These are phyloP conservation scores for Alosa sapidissima DNA, from an alignment of 2,797 vertebrate species.

Conservation along the genomic window DNA sequence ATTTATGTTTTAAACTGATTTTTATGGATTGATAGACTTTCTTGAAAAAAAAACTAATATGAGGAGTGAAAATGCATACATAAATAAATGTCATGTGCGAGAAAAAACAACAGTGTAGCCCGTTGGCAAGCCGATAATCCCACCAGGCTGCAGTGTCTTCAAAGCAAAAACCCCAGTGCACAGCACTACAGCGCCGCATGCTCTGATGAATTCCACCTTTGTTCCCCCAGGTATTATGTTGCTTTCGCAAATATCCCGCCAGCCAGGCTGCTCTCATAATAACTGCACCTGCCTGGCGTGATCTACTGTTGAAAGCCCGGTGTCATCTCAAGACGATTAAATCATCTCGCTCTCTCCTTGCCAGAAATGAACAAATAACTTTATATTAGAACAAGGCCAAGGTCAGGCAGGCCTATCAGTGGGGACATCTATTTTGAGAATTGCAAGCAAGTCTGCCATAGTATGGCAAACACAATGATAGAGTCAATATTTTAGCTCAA, in stretches of 20 bases:
- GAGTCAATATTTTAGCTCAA: background rate
- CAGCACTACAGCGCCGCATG: background rate
- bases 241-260: slow-evolving; percentile 7
- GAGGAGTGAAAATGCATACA: background rate
- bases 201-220: slow-evolving; percentile 39
- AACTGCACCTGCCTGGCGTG: slow-evolving; percentile 3
- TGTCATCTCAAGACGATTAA: slow-evolving; percentile 31
- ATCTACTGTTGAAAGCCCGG: slow-evolving; percentile 27
- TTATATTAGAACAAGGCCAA: slow-evolving; percentile 31
- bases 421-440: slow-evolving; percentile 30
- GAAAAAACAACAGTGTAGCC: background rate
- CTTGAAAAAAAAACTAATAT: background rate
- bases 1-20: background rate
- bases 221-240: slow-evolving; percentile 28
- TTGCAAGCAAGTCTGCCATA: slow-evolving; percentile 12
- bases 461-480: slow-evolving; percentile 17
- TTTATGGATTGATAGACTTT: background rate
- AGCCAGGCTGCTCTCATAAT: background rate
- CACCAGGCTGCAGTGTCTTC: background rate
- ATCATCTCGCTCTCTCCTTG: background rate
- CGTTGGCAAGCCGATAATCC: background rate
- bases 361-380: slow-evolving; percentile 5
- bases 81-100: background rate
- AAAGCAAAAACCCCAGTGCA: background rate
- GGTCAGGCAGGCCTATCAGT: slow-evolving; percentile 25